These are phyloP conservation scores for Lepidochrysops patricia DNA, from an alignment of 2,888 invertebrate genomes.

Conservation along the genomic window DNA sequence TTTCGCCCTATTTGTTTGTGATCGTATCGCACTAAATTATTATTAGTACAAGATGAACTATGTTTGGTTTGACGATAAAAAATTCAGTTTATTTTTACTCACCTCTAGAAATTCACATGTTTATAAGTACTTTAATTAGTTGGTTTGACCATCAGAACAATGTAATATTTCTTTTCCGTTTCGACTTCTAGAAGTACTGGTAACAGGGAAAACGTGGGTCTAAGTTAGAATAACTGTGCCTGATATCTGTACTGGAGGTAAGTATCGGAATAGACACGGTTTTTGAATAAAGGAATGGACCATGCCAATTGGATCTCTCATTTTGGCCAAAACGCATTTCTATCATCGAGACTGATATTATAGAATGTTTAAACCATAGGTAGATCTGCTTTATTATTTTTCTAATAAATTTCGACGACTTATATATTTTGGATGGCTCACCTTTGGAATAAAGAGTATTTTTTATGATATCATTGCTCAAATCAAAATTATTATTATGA, in stretches of 20 bases:
- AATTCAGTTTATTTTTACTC: too few species aligned
- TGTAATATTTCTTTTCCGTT: too few species aligned
- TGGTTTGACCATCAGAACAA: too few species aligned
- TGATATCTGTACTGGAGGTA: constrained; percentile 59
- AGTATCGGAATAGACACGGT: constrained; percentile 39
- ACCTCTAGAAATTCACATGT: too few species aligned
- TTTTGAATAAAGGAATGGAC: constrained; percentile 40
- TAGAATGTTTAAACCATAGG: constrained; percentile 65
- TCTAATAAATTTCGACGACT: constrained; percentile 52
- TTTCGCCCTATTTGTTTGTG: constrained; percentile 28
- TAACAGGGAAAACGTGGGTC: background rate
- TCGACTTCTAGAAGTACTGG: too few species aligned
- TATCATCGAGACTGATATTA: constrained; percentile 70
- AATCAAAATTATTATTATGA: constrained; percentile 62
- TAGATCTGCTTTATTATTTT: constrained; percentile 71
- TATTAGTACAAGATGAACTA: background rate
- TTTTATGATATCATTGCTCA: constrained; percentile 64
- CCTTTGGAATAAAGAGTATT: constrained; percentile 63
- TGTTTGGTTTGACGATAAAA: too few species aligned
- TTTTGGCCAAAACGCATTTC: constrained; percentile 71
- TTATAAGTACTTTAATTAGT: too few species aligned
- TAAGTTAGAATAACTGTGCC: constrained; percentile 22
- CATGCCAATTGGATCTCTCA: constrained; percentile 61
- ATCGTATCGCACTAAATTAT: constrained; percentile 26
- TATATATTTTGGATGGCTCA: constrained; percentile 69